Percentiles rank a stretch among this genome's conserved stretches.
These are phyloP conservation scores for human DNA, from an alignment of 2,113 vertebrate species.

Conservation along the genomic window GRCh38 chr2:69058001-69058500, in stretches of 20 bases:
- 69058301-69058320: neutral
- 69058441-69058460: neutral
- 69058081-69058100: neutral
- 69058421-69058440: neutral
- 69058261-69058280: neutral
- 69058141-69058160: neutral
- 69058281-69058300: neutral
- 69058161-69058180: neutral
- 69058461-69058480: neutral
- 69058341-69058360: neutral
- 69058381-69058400: neutral
- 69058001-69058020: neutral
- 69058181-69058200: neutral
- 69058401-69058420: neutral
- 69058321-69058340: neutral
- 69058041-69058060: neutral
- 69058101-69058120: neutral
- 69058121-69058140: neutral
- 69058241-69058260: neutral
- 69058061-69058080: neutral
- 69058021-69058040: neutral
- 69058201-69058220: neutral
- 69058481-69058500: neutral
- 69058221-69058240: neutral
- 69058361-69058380: neutral